phyloP scores from a whole-genome alignment of 2,888 invertebrate genomes.

The Notodonta dromedarius region DNA sequence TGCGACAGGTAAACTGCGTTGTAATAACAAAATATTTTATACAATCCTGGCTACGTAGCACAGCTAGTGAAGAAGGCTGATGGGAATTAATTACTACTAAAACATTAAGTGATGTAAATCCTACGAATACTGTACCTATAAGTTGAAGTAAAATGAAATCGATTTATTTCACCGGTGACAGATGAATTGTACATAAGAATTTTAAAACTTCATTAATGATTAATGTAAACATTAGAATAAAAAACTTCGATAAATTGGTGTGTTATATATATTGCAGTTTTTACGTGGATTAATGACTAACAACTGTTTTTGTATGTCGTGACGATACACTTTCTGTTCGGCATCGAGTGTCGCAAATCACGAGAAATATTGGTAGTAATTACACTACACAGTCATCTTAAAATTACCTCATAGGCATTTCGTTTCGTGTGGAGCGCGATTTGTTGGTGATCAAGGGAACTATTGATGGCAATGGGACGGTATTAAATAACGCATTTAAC shows the following conservation, averaged over 20 bases:
- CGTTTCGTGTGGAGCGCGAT: constrained; percentile 14
- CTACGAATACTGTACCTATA: too few species aligned
- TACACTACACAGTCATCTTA: constrained; percentile 14
- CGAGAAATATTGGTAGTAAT: constrained; percentile 15
- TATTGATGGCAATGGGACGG: not conserved
- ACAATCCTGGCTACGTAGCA: too few species aligned
- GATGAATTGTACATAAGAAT: constrained; percentile 22
- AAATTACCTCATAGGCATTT: constrained; percentile 23
- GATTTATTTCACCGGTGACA: constrained; percentile 8
- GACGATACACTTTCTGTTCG: constrained; percentile 28
- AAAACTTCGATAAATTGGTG: constrained; percentile 25
- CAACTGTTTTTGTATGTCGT: constrained; percentile 16
- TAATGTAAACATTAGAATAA: constrained; percentile 11
- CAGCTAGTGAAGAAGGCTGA: too few species aligned
- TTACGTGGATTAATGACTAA: constrained; percentile 15
- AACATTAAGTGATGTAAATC: too few species aligned
- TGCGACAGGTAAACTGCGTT: too few species aligned
- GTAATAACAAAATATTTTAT: too few species aligned
- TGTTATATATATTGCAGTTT: constrained; percentile 21
- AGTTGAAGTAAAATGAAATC: too few species aligned
- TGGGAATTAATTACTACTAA: too few species aligned
- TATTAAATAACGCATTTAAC: not conserved
- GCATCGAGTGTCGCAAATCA: constrained; percentile 22
- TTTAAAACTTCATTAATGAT: constrained; percentile 19
- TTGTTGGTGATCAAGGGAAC: not conserved